These are phyloP conservation scores for Porites evermanni DNA, from an alignment of 92 coral and sea anemone species.

Conservation along the genomic window DNA sequence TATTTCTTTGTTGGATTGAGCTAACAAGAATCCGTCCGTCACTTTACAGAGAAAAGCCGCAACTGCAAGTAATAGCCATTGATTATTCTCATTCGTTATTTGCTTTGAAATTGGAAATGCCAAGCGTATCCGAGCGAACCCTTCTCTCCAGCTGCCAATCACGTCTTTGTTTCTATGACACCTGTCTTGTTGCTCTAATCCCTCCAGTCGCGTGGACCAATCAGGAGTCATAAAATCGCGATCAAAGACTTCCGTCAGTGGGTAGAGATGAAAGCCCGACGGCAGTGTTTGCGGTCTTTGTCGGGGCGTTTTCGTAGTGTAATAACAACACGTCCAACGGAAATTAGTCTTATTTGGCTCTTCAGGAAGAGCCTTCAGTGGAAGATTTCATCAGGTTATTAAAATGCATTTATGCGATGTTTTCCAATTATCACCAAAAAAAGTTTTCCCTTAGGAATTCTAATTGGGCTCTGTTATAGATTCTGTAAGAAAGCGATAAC, in stretches of 20 bases:
- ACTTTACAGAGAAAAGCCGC: constrained; percentile 53
- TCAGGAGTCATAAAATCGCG: constrained; percentile 22
- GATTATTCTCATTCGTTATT: constrained; percentile 68
- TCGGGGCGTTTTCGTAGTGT: constrained; percentile 46
- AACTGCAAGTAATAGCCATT: constrained; percentile 47
- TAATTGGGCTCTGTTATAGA: constrained; percentile 34
- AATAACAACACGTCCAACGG: constrained; percentile 34
- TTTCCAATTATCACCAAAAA: constrained; percentile 74
- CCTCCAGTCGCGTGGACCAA: constrained; percentile 45
- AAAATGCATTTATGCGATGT: constrained; percentile 79
- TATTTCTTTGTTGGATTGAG: constrained; percentile 14
- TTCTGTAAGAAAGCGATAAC: constrained; percentile 40
- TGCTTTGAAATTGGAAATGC: constrained; percentile 78
- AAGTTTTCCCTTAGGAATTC: constrained; percentile 58
- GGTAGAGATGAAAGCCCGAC: constrained; percentile 67
- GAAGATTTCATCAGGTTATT: constrained; percentile 80
- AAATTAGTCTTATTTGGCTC: constrained; percentile 36
- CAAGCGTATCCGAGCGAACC: constrained; percentile 46
- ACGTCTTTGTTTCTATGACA: constrained; percentile 40
- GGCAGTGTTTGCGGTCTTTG: constrained; percentile 61
- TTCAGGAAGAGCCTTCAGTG: constrained; percentile 63
- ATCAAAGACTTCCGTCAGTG: constrained; percentile 45
- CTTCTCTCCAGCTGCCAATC: constrained; percentile 65
- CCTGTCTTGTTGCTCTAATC: constrained; percentile 54
- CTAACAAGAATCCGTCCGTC: constrained; percentile 34